A percentile compares a stretch with the other conserved stretches of the same genome.
These are phyloP conservation scores for Nycticryphes semicollaris DNA, from an alignment of 2,113 vertebrate species.

Conservation along the genomic window DNA sequence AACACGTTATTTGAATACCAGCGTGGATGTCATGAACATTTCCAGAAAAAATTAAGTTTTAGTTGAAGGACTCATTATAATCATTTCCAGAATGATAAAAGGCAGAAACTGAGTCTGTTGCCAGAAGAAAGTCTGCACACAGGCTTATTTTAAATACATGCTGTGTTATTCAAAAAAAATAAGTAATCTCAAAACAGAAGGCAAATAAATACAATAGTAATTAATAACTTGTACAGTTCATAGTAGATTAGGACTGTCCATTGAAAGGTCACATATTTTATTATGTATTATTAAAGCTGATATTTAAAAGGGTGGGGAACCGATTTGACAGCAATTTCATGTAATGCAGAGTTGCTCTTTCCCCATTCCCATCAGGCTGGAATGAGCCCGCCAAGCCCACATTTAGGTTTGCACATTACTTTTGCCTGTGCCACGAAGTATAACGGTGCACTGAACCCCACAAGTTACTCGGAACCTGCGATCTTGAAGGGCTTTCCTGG, in stretches of 20 bases:
- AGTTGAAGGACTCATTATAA: neutral
- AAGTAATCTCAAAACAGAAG: neutral
- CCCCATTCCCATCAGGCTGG: neutral
- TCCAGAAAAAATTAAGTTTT: conserved; percentile 17
- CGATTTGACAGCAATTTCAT: neutral
- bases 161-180: neutral
- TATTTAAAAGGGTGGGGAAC: neutral
- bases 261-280: neutral
- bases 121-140: neutral
- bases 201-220: neutral
- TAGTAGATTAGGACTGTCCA: neutral
- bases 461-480: fast-evolving
- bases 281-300: neutral
- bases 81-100: conserved; percentile 19
- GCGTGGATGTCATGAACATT: neutral
- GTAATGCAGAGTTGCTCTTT: neutral
- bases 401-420: neutral
- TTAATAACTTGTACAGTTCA: neutral
- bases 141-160: neutral
- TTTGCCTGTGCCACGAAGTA: neutral
- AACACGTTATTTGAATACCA: conserved; percentile 49
- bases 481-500: neutral
- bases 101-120: neutral
- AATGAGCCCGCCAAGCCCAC: neutral
- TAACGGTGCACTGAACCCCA: neutral